These are phyloP conservation scores for Colossoma macropomum DNA, from an alignment of 2,113 vertebrate genomes.

Conservation along the genomic window DNA sequence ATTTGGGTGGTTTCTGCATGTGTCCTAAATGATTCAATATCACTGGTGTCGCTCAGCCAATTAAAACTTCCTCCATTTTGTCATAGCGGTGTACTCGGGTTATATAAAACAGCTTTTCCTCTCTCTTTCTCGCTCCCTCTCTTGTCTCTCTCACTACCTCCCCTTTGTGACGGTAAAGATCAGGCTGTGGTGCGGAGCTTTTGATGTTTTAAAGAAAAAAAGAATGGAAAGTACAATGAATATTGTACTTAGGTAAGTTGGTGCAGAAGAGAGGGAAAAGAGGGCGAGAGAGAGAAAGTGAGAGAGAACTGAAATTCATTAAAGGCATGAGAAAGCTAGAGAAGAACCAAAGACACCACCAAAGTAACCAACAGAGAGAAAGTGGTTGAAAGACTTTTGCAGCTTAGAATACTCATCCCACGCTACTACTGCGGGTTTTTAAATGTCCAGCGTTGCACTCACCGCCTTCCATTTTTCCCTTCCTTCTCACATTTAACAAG, in stretches of 20 bases:
- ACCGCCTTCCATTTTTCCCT: not conserved
- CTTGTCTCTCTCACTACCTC: not conserved
- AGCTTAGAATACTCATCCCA: not conserved
- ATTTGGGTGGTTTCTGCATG: conserved; percentile 13
- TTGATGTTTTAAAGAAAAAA: conserved; percentile 8
- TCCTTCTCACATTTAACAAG: conserved; percentile 11
- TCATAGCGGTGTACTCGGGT: conserved; percentile 9
- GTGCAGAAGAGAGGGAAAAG: not conserved
- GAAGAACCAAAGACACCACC: not conserved
- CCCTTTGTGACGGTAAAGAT: not conserved
- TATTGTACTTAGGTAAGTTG: not conserved
- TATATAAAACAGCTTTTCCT: conserved; percentile 28
- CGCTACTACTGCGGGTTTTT: not conserved
- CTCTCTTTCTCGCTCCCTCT: not conserved
- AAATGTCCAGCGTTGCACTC: not conserved
- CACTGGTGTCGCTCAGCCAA: conserved; percentile 27
- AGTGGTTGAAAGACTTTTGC: not conserved
- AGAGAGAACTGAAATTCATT: not conserved
- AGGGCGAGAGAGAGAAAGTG: not conserved
- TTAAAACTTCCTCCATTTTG: conserved; percentile 42
- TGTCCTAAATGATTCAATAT: not conserved
- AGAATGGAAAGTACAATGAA: conserved; percentile 18
- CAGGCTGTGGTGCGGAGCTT: not conserved
- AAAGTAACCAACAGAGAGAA: not conserved
- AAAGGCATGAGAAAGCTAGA: not conserved